These are phyloP conservation scores for Cydia strobilella DNA, from an alignment of 1,140 invertebrate genomes.

Conservation along the genomic window DNA sequence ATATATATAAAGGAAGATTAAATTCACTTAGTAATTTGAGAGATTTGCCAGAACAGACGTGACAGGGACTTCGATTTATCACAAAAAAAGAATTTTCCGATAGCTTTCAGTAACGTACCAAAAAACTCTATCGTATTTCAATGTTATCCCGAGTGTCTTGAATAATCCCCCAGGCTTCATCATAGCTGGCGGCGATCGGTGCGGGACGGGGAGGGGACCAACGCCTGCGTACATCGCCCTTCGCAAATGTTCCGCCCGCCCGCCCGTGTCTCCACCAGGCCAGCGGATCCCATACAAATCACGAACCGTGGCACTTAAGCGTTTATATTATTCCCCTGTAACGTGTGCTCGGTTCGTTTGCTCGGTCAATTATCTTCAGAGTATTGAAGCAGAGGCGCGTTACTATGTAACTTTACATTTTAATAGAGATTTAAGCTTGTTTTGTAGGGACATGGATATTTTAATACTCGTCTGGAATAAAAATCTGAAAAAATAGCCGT, in stretches of 20 bases:
- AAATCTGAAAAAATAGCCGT: not conserved
- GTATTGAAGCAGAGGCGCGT: slow-evolving; percentile 47
- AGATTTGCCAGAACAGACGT: slow-evolving; percentile 16
- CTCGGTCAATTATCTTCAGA: slow-evolving; percentile 64
- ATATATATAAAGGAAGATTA: not conserved
- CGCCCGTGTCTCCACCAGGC: slow-evolving; percentile 23
- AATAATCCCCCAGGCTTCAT: slow-evolving; percentile 31
- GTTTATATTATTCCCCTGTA: slow-evolving; percentile 56
- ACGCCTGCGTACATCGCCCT: slow-evolving; percentile 26
- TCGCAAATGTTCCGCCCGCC: not conserved
- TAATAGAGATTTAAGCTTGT: slow-evolving; percentile 7
- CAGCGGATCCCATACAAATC: slow-evolving; percentile 13
- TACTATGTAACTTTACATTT: slow-evolving; percentile 30
- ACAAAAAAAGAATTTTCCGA: not conserved
- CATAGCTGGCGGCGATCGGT: slow-evolving; percentile 28
- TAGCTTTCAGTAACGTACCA: not conserved
- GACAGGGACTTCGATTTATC: slow-evolving; percentile 11
- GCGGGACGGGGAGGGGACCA: not conserved
- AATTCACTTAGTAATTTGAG: slow-evolving; percentile 12
- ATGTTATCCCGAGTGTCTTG: slow-evolving; percentile 21
- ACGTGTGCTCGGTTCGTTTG: slow-evolving; percentile 61
- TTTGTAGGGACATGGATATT: slow-evolving; percentile 5
- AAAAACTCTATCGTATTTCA: slow-evolving; percentile 20
- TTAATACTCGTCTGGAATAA: not conserved
- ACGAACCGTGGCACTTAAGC: slow-evolving; percentile 19